A percentile compares a stretch with the other conserved stretches of the same genome.
phyloP scores from a whole-genome alignment of 2,113 vertebrate species.

The Pongo abelii region DNA sequence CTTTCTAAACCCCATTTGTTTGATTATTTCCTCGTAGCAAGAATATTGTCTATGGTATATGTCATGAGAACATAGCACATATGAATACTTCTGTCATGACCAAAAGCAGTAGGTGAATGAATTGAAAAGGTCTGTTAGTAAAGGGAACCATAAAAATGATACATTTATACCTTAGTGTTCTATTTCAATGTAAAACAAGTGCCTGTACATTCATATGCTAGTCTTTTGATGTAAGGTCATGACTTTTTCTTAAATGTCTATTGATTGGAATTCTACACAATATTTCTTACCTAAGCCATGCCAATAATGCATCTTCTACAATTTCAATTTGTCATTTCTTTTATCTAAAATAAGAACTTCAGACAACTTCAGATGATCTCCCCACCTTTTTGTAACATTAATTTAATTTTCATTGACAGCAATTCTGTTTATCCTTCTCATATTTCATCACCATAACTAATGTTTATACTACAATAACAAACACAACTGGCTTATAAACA shows the following conservation, averaged over 20 bases:
- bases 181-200: neutral
- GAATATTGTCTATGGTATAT: neutral
- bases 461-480: conserved; percentile 21
- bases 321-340: conserved; percentile 36
- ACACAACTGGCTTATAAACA: neutral
- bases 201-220: neutral
- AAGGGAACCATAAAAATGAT: conserved; percentile 23
- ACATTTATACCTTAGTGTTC: neutral
- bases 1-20: neutral
- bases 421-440: neutral
- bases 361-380: neutral
- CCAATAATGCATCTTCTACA: neutral
- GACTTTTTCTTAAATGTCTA: conserved; percentile 1
- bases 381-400: neutral
- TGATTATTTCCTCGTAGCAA: neutral
- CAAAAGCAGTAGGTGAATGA: neutral
- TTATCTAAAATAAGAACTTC: conserved; percentile 20
- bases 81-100: neutral
- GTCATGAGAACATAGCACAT: neutral
- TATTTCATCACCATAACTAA: conserved; percentile 27
- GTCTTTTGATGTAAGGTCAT: conserved; percentile 12
- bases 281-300: neutral
- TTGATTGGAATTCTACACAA: conserved; percentile 3
- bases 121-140: neutral
- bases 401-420: conserved; percentile 47